These are phyloP conservation scores for Tarsius wallacei DNA, from an alignment of 2,797 vertebrate genomes.

Conservation along the genomic window DNA sequence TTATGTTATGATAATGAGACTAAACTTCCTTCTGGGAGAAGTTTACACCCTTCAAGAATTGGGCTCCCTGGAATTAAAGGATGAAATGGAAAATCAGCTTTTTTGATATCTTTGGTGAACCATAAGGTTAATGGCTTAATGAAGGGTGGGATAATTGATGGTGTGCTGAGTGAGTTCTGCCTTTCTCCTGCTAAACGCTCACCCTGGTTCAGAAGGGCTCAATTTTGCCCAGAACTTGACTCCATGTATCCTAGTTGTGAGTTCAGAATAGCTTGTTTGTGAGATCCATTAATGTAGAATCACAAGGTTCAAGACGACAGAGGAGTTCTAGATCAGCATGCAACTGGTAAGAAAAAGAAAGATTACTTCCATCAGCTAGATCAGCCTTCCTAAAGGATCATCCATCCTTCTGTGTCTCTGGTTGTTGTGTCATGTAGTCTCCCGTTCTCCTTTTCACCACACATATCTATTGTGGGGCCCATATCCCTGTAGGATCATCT, in stretches of 20 bases:
- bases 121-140: not conserved
- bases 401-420: not conserved
- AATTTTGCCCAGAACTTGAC: not conserved
- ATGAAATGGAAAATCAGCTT: conserved; percentile 26
- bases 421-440: accelerated
- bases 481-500: accelerated
- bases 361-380: accelerated
- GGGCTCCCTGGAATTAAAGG: not conserved
- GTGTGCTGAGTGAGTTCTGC: not conserved
- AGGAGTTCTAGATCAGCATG: not conserved
- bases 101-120: not conserved
- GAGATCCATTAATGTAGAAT: not conserved
- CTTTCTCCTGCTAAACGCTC: not conserved
- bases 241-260: accelerated
- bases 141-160: not conserved
- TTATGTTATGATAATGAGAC: not conserved
- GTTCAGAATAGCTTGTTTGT: not conserved
- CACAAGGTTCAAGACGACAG: not conserved
- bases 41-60: not conserved
- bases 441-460: not conserved
- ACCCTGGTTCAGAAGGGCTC: not conserved
- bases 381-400: too few species aligned
- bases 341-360: not conserved
- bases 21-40: conserved; percentile 25
- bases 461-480: accelerated